Conservation (phyloP, 2,888 invertebrate genomes). For the Caenorhabditis sinica region DNA sequence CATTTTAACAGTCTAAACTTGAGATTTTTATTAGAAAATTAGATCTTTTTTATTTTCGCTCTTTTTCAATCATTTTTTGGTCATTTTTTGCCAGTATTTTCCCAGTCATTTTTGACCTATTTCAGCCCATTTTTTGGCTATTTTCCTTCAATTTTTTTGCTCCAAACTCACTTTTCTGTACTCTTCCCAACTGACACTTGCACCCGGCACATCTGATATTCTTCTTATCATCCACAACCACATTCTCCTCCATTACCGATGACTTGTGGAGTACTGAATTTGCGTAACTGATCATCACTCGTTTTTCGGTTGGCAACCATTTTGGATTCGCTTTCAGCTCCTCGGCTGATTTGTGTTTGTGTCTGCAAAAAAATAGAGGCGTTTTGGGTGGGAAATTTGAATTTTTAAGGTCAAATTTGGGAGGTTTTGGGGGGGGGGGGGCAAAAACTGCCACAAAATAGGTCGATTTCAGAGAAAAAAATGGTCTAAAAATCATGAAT, state of each 20-base stretch:
- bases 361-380: conserved; percentile 42
- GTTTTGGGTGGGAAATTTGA: too few species aligned
- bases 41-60: too few species aligned
- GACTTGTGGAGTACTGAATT: conserved; percentile 56
- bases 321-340: conserved; percentile 64
- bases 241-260: conserved; percentile 47
- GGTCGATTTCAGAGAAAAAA: too few species aligned
- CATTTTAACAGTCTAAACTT: too few species aligned
- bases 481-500: too few species aligned
- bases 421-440: too few species aligned
- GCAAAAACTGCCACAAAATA: too few species aligned
- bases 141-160: too few species aligned
- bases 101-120: too few species aligned
- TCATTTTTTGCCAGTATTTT: too few species aligned
- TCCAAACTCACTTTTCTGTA: conserved; percentile 63
- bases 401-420: background rate
- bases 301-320: conserved; percentile 72
- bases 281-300: conserved; percentile 73
- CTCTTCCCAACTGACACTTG: conserved; percentile 61
- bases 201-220: conserved; percentile 68
- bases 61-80: conserved; percentile 1
- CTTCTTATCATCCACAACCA: conserved; percentile 52
- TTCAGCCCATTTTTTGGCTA: too few species aligned
- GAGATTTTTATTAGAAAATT: too few species aligned
- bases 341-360: conserved; percentile 44